Conservation (phyloP, 1,140 invertebrate genomes). For the Pararge aegeria region DNA sequence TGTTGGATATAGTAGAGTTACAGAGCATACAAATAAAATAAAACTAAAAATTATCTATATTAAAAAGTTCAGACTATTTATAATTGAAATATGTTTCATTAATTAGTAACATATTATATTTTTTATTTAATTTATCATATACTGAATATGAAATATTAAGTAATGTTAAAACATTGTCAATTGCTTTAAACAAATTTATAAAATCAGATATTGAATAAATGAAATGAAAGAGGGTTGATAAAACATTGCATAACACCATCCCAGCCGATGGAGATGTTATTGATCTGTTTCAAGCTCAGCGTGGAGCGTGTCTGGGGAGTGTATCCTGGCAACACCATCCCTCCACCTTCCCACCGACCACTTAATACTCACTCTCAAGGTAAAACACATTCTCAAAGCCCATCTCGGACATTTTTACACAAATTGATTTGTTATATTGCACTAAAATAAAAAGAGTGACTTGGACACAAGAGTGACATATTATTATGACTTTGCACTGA, state of each 20-base stretch:
- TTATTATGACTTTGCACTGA: conserved; percentile 46
- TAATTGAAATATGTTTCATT: no score
- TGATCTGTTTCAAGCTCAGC: conserved; percentile 65
- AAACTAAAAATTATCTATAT: no score
- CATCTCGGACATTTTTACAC: conserved; percentile 70
- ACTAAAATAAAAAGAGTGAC: conserved; percentile 32
- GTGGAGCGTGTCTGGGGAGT: conserved; percentile 57
- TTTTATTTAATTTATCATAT: no score
- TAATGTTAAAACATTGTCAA: no score
- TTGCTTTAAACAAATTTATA: no score
- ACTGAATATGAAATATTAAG: no score
- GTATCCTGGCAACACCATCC: conserved; percentile 74
- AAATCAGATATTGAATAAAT: background rate
- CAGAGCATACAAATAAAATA: no score
- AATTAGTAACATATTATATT: no score
- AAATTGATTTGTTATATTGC: conserved; percentile 12
- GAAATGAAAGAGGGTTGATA: conserved; percentile 3
- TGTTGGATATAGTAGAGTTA: no score
- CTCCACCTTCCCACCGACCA: conserved; percentile 51
- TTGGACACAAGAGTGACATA: conserved; percentile 41
- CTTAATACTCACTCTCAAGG: conserved; percentile 76
- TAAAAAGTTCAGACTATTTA: no score
- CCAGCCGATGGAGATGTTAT: conserved; percentile 70
- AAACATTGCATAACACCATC: conserved; percentile 67
- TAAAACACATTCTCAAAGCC: conserved; percentile 80